Base-by-base conservation (phyloP, 2,113 vertebrate species). In the Illadopsis cleaveri region DNA sequence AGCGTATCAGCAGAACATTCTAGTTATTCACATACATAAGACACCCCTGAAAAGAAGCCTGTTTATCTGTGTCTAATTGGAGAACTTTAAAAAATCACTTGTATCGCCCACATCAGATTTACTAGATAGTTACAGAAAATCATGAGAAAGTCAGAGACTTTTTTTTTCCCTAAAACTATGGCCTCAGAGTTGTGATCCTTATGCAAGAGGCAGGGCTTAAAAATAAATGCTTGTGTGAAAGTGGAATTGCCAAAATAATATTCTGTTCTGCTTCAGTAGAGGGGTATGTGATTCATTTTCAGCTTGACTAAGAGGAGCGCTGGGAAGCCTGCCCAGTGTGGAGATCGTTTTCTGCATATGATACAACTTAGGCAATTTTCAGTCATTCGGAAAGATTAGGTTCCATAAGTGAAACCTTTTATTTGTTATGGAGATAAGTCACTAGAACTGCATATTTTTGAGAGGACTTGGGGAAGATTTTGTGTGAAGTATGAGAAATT, bases 1-100 rank as follows among this genome's bases (percentile, higher is more conserved):
- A 28, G 3, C 17, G 5, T 9, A 6, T 84, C 48, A 48, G 38
- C 35, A 61, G 14, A 81, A 10, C 13, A 11, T 64, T 79, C 0
- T 1, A 68, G n/a, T 72, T 35, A 38, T 35, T 48, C 7, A 1
- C 1, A 0, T 44, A 4, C 24, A 17, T 0, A 2, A 64, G 65
- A 38, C 47, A 11, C 9, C 10, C 35, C 22, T 82, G 15, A 47
- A 88, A 60, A 17, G 2, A 53, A 33, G 25, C 17, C 17, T 47
- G 11, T 71, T 75, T 48, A 58, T 24, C 40, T 8, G 0, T n/a
- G 28, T 57, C 40, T 44, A 8, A 54, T 33, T 47, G 37, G 18
- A 73, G 25, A 81, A 53, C 15, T 40, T 68, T 12, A 85, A 75
- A 71, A 84, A 78, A 25, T 47, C 22, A 7, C 11, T 57, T 24